These are phyloP conservation scores for Drosophila leonis DNA, from an alignment of 2,888 invertebrate genomes.

Conservation along the genomic window DNA sequence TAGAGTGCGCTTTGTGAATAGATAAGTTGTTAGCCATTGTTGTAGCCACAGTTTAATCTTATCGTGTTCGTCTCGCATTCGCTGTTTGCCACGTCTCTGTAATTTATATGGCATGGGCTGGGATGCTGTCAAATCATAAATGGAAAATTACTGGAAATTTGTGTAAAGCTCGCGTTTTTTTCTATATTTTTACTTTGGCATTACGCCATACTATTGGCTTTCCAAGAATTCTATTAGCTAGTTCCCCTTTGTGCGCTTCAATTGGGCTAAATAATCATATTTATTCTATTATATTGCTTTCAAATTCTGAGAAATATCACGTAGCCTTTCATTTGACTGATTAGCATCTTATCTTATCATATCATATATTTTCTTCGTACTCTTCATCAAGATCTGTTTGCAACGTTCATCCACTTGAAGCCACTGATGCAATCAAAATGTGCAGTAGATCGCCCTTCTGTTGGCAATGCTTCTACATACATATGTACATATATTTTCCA, in stretches of 20 bases:
- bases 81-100: constrained; percentile 9
- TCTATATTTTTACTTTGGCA: no score
- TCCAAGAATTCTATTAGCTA: not conserved
- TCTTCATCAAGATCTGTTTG: constrained; percentile 17
- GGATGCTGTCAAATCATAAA: constrained; percentile 34
- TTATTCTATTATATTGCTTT: not conserved
- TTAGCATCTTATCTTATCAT: constrained; percentile 28
- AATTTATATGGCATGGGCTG: constrained; percentile 32
- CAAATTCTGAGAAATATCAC: not conserved
- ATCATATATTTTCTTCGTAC: constrained; percentile 15
- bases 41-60: constrained; percentile 36
- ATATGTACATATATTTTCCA: not conserved
- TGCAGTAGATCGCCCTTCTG: not conserved
- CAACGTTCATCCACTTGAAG: not conserved
- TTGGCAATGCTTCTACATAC: not conserved
- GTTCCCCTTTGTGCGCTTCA: not conserved
- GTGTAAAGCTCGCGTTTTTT: not conserved
- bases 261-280: not conserved
- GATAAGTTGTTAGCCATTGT: constrained; percentile 44
- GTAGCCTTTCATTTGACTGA: not conserved
- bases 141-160: constrained; percentile 7
- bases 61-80: constrained; percentile 28
- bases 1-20: constrained; percentile 27
- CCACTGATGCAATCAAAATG: constrained; percentile 16
- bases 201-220: not conserved